These are phyloP conservation scores for Rhopilema esculentum DNA, from an alignment of 30 jellyfish, hydroid and myxozoan genomes.

Conservation along the genomic window DNA sequence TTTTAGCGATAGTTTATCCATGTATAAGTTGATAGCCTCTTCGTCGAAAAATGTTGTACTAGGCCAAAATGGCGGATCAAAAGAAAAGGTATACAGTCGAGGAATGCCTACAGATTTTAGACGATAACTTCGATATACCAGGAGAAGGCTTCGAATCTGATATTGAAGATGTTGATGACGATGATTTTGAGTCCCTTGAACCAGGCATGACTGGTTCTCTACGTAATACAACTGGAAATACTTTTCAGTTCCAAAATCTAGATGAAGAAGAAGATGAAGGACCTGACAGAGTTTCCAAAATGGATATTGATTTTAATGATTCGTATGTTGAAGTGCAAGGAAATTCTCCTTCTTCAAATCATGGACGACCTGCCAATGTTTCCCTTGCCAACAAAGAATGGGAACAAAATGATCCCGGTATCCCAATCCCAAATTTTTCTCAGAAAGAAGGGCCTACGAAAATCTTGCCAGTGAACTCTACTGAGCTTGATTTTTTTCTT, in stretches of 20 bases:
- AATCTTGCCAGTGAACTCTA: constrained; percentile 5
- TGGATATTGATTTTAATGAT: not conserved
- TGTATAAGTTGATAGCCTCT: not conserved
- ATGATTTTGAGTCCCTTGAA: no score
- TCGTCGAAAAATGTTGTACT: not conserved
- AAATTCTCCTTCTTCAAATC: not conserved
- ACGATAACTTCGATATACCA: constrained; percentile 3
- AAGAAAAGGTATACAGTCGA: constrained; percentile 15
- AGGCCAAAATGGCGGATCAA: constrained; percentile 9
- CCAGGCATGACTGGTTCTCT: no score
- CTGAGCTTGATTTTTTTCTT: constrained; percentile 26
- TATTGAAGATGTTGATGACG: no score
- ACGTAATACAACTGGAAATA: not conserved
- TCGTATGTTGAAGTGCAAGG: not conserved
- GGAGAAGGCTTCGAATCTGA: constrained; percentile 4
- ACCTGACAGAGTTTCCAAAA: not conserved
- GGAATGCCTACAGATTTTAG: constrained; percentile 1
- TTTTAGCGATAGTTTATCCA: not conserved
- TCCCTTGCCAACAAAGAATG: constrained; percentile 5
- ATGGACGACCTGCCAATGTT: constrained; percentile 4
- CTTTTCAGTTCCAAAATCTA: not conserved
- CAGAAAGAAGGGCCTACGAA: constrained; percentile 26
- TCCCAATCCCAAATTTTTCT: not conserved
- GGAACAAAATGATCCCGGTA: not conserved
- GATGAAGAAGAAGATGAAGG: constrained; percentile 6